Evolutionary conservation across 2,797 vertebrate species (phyloP).

Genomic region (Chaetodon trifasciatus): DNA sequence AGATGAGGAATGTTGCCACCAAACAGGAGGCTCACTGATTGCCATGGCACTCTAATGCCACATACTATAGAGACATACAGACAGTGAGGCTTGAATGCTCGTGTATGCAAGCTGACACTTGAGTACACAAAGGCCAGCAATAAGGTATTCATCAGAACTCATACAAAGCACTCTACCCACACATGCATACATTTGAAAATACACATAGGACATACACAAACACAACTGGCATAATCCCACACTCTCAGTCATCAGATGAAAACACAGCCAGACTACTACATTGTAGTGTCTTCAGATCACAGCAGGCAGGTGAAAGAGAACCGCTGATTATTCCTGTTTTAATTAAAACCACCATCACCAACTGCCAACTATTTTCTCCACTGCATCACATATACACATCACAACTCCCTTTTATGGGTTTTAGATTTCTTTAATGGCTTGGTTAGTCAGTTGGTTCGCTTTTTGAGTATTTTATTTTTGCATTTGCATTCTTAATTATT

Average conservation of each 20-base stretch:
- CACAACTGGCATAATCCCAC: constrained; percentile 1
- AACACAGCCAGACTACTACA: constrained; percentile 11
- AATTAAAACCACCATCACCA: constrained; percentile 13
- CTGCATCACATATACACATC: background rate
- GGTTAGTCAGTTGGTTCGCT: background rate
- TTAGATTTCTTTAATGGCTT: constrained; percentile 9
- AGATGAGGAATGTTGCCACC: constrained; percentile 75
- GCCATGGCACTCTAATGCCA: constrained; percentile 45
- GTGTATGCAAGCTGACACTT: constrained; percentile 5
- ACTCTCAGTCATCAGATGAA: constrained; percentile 25
- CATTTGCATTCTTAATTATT: constrained; percentile 36
- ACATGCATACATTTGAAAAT: constrained; percentile 21
- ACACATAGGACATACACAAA: background rate
- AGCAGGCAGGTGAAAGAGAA: constrained; percentile 15
- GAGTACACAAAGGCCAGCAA: constrained; percentile 27
- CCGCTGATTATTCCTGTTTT: background rate
- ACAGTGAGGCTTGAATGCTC: constrained; percentile 24
- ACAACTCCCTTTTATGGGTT: background rate
- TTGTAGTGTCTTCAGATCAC: constrained; percentile 27
- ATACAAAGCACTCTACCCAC: constrained; percentile 20
- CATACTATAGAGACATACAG: constrained; percentile 33
- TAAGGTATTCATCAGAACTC: constrained; percentile 27
- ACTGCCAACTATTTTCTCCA: background rate
- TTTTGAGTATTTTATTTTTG: constrained; percentile 17
- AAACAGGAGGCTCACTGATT: constrained; percentile 38